phyloP scores from a whole-genome alignment of 2,113 vertebrate species.

The Varanus komodoensis region DNA sequence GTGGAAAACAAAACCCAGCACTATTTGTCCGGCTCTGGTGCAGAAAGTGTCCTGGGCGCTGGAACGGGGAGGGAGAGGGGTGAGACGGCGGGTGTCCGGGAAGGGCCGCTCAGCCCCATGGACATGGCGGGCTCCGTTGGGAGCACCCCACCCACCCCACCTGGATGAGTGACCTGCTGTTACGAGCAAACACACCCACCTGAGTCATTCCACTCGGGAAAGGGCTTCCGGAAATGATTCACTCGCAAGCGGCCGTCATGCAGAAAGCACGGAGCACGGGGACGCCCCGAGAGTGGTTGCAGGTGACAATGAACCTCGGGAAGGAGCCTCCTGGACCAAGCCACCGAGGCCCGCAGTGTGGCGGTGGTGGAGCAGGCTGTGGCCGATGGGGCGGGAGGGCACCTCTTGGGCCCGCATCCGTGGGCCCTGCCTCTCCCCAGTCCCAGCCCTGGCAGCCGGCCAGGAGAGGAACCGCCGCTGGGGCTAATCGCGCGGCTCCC shows the following conservation, averaged over 20 bases:
- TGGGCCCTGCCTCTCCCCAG: too few species aligned
- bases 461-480: too few species aligned
- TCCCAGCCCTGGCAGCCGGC: too few species aligned
- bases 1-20: neutral
- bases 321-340: neutral
- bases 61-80: too few species aligned
- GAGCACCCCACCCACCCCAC: neutral
- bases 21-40: neutral
- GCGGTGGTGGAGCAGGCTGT: neutral
- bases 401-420: too few species aligned
- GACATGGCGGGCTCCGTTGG: neutral
- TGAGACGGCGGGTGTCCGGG: neutral
- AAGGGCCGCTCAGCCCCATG: neutral
- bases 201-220: neutral
- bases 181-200: neutral
- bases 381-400: too few species aligned
- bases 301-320: neutral
- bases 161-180: neutral
- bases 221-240: neutral
- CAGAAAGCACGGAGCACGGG: neutral
- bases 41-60: neutral
- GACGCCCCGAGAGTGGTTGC: too few species aligned
- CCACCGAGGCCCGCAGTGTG: neutral
- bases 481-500: too few species aligned
- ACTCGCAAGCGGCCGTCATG: neutral